Base-by-base conservation (phyloP, 2,888 invertebrate genomes). In the Sialis fuliginosa region DNA sequence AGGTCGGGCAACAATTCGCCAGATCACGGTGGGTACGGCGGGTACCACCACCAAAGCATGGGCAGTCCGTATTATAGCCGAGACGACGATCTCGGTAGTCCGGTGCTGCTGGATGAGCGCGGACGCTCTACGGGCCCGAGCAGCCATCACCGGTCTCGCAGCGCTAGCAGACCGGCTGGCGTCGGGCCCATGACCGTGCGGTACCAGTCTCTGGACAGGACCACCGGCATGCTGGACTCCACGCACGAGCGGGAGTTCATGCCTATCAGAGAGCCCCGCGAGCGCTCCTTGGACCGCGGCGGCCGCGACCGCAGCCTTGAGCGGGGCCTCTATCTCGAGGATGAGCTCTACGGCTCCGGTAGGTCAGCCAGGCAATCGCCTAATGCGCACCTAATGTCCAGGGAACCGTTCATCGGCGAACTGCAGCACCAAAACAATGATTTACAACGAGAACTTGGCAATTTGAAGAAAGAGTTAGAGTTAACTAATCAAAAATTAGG, bases 401-500 rank as follows among this genome's bases (percentile, higher is more conserved):
- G 67, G 52, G 73, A 65, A 62, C 73, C 73, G 65, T 82, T 79
- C 73, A 72, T 83, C 58, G 86, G 88, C 52, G 92, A 92, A 65
- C 74, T 92, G 54, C 91, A 92, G 67, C 81, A 87, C 62, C 92
- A 93, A 71, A 90, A 95, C 68, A 84, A 87, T 60, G 95, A 96
- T 66, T 74, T 96, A 56, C 95, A 95, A 62, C 77, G 90, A 53
- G 95, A 96, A 65, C 77, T 93, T 62, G 81, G 79, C 46, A 88
- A 87, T 64, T 75, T 92, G 55, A 91, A 91, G 68, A 89, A 91
- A 64, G 93, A 93, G 63, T 74, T 93, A 60, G 93, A 93, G 72
- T 73, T 92, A 62, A 92, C 93, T 54, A 93, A 93, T 67, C 93
- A 96, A 70, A 97, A 97, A 69, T 76, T 97, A 58, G 91, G 92